phyloP scores from a whole-genome alignment of 2,888 invertebrate genomes.

The Drosophila cyrtoloma region DNA sequence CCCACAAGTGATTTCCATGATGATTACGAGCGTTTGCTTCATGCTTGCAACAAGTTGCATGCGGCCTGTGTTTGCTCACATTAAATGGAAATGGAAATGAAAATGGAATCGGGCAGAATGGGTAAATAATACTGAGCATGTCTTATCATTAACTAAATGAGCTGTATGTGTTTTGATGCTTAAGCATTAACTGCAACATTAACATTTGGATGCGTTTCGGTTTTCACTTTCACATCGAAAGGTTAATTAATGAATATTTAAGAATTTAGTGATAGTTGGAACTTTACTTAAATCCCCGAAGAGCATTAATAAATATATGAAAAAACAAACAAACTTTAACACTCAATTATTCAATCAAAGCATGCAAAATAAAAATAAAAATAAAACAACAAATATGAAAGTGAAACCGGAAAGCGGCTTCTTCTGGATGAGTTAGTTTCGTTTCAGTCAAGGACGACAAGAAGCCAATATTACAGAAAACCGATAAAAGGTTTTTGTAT shows the following conservation, averaged over 20 bases:
- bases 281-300: neutral
- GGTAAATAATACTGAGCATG: constrained; percentile 31
- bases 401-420: constrained; percentile 37
- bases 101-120: constrained; percentile 1
- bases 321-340: neutral
- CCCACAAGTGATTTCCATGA: constrained; percentile 58
- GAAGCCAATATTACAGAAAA: neutral
- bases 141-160: constrained; percentile 48
- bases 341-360: neutral
- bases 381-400: constrained; percentile 18
- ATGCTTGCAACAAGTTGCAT: constrained; percentile 52
- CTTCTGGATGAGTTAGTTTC: constrained; percentile 1
- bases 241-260: neutral
- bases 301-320: neutral
- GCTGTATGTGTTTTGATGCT: constrained; percentile 16
- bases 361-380: neutral
- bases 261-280: neutral
- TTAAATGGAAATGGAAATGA: constrained; percentile 21
- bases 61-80: constrained; percentile 8
- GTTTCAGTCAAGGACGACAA: neutral
- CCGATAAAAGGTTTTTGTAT: constrained; percentile 5
- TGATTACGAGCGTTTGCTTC: constrained; percentile 27
- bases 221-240: constrained; percentile 23
- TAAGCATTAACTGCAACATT: constrained; percentile 17
- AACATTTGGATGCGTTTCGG: constrained; percentile 2